These are phyloP conservation scores for Tetrao urogallus DNA, from an alignment of 2,113 vertebrate species.

Conservation along the genomic window DNA sequence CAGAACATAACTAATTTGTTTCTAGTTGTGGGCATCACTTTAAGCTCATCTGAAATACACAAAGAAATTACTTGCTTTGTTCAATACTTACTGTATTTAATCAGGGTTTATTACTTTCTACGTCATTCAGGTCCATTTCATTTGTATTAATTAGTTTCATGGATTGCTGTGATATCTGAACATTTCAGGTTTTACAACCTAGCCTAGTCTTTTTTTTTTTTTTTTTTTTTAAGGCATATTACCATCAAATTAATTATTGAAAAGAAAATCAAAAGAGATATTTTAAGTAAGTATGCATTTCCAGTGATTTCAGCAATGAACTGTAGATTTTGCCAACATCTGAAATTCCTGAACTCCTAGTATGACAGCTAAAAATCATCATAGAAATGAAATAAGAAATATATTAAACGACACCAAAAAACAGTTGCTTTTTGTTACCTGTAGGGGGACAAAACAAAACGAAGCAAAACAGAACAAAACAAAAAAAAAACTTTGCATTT, in stretches of 20 bases:
- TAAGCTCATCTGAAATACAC: not conserved
- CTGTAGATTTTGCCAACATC: not conserved
- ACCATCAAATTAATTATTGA: not conserved
- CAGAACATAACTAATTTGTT: not conserved
- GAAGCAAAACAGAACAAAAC: too few species aligned
- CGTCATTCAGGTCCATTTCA: not conserved
- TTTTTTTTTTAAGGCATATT: not conserved
- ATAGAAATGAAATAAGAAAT: not conserved
- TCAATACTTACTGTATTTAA: not conserved
- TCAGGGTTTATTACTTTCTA: not conserved
- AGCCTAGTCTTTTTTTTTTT: accelerated
- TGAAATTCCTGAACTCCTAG: not conserved
- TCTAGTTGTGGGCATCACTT: not conserved
- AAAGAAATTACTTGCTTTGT: not conserved
- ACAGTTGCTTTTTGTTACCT: not conserved
- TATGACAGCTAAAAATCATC: not conserved
- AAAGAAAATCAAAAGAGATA: not conserved
- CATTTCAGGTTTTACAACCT: not conserved
- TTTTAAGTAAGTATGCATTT: not conserved
- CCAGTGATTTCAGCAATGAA: not conserved
- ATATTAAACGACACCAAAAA: not conserved
- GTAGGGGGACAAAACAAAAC: not conserved
- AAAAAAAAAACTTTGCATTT: not conserved
- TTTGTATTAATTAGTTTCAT: not conserved
- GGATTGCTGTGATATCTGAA: not conserved